Percentiles rank a stretch among this genome's conserved stretches.
Evolutionary conservation across 2,888 invertebrate genomes (phyloP).

Genomic region (Heteropelma amictum): DNA sequence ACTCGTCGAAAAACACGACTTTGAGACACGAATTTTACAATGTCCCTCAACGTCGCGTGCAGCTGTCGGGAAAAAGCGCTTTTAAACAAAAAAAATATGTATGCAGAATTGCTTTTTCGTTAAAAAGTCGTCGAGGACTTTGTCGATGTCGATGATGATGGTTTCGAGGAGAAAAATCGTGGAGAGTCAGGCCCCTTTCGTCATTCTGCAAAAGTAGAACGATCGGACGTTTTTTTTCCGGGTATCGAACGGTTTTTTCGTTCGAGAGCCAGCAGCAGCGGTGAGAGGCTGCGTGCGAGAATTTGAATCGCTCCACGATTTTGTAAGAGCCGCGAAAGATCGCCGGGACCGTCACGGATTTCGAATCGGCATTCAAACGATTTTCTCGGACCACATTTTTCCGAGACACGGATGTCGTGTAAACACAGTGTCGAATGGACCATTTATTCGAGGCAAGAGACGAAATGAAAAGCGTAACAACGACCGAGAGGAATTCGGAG

Average conservation of each 20-base stretch:
- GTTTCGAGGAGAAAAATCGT: no score
- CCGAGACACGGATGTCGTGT: conserved; percentile 69
- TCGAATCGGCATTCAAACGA: conserved; percentile 73
- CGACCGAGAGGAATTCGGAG: conserved; percentile 36
- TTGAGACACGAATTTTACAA: conserved; percentile 68
- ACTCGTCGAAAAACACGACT: conserved; percentile 21
- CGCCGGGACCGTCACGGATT: conserved; percentile 74
- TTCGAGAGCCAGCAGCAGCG: no score
- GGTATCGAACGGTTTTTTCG: no score
- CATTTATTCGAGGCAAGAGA: neutral
- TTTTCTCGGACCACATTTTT: conserved; percentile 75
- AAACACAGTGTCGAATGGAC: conserved; percentile 57
- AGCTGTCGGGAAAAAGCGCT: conserved; percentile 40
- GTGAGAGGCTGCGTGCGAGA: no score
- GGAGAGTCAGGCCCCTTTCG: no score
- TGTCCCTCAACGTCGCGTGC: conserved; percentile 68
- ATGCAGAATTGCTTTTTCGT: no score
- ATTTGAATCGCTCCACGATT: no score
- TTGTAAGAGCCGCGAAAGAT: conserved; percentile 65
- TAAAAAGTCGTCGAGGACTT: no score
- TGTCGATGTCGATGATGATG: no score
- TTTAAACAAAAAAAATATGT: no score
- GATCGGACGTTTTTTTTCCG: no score
- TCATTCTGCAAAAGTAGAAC: no score
- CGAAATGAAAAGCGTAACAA: neutral